Evolutionary conservation across 2,797 vertebrate species (phyloP).

Genomic region (Sparus aurata): DNA sequence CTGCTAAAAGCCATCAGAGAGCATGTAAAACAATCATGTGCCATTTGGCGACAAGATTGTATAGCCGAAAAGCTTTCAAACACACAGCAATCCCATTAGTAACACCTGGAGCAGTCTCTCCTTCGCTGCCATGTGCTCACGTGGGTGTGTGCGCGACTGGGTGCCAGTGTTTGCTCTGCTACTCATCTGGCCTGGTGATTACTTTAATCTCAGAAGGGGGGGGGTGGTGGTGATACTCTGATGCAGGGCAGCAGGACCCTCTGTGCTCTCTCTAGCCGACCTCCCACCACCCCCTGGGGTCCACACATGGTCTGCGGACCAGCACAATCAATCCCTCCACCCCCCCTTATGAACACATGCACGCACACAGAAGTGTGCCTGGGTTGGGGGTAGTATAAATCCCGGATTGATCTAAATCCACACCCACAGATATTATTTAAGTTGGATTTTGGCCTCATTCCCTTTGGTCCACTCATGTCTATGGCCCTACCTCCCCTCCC

Average conservation of each 20-base stretch:
- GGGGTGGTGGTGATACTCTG: constrained; percentile 60
- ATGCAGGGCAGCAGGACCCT: constrained; percentile 74
- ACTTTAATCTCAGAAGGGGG: constrained; percentile 81
- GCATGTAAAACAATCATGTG: constrained; percentile 63
- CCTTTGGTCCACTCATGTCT: constrained; percentile 57
- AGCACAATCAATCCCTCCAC: constrained; percentile 72
- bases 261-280: constrained; percentile 60
- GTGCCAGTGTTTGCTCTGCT: constrained; percentile 77
- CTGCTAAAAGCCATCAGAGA: constrained; percentile 47
- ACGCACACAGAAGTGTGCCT: constrained; percentile 69
- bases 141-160: constrained; percentile 69
- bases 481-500: constrained; percentile 52
- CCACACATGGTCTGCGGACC: constrained; percentile 81
- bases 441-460: constrained; percentile 81
- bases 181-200: constrained; percentile 83
- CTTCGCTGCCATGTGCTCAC: constrained; percentile 63
- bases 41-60: constrained; percentile 72
- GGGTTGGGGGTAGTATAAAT: constrained; percentile 81
- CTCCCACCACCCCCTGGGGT: constrained; percentile 80
- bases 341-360: constrained; percentile 46
- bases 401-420: constrained; percentile 87
- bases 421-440: constrained; percentile 82
- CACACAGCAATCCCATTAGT: constrained; percentile 79
- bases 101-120: constrained; percentile 74
- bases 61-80: constrained; percentile 61